Evolutionary conservation across 2,113 vertebrate species (phyloP), one percentile per base, ranked within the genome.

Genomic region (Phaethornis superciliosus): DNA sequence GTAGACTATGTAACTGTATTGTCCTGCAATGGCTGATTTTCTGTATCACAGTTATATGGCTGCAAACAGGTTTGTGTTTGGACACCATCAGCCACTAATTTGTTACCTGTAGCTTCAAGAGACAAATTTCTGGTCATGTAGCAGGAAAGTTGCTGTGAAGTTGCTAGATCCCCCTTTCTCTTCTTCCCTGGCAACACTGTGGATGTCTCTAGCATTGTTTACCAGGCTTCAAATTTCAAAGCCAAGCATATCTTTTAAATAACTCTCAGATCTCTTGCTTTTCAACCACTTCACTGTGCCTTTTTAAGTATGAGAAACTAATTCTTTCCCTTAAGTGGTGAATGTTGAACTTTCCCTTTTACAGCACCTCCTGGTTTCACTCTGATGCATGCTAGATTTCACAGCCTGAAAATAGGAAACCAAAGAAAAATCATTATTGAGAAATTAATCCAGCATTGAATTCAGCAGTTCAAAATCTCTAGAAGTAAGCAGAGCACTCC

Each of bases 191-290:
- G 33, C 26, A 89, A 70, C 32, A 81, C 14, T 24, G 32, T 46
- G 58, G 24, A n/a, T 63, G 17, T 49, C 51, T 85, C 55, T 55
- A 85, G 22, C 26, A 56, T 4, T 35, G 15, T n/a, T 82, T 85
- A 72, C 51, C 54, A 77, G 89, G 55, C 14, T 70, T 92, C 56
- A 83, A 63, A 90, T 63, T 93, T 88, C 72, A 94, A 81, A 92
- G 59, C 55, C 69, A 89, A 87, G 26, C 4, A 82, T 35, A 80
- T 64, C 86, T 86, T 84, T 75, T 0, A 89, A 91, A 68, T 67
- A 62, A 22, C 21, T 76, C 20, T 78, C 32, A 72, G 30, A 52
- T 85, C 78, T 85, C 24, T 89, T 49, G 44, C 30, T 95, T 89
- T 74, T 47, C 18, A 93, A 40, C 22, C 32, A 40, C 59, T 60